Percentiles rank a stretch among this genome's conserved stretches.
These are phyloP conservation scores for Merops nubicus DNA, from an alignment of 2,113 vertebrate genomes.

Conservation along the genomic window DNA sequence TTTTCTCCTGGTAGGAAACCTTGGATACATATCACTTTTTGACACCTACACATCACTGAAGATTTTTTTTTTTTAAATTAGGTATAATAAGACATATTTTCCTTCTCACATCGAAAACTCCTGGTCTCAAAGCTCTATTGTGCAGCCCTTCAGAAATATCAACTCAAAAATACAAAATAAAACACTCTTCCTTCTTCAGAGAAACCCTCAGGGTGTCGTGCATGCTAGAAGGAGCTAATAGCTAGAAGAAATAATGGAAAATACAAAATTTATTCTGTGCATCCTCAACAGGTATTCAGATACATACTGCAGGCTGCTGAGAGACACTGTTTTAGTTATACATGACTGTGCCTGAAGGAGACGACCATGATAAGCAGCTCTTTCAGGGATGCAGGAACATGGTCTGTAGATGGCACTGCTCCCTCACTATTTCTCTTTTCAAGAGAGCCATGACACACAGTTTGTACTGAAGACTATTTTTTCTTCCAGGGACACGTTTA, in stretches of 20 bases:
- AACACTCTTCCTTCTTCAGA: background rate
- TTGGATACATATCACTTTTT: background rate
- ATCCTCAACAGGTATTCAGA: background rate
- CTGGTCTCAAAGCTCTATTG: background rate
- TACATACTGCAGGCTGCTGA: background rate
- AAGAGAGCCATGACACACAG: background rate
- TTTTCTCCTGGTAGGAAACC: background rate
- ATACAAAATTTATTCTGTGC: background rate
- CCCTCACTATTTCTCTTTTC: conserved; percentile 35
- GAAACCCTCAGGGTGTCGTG: background rate
- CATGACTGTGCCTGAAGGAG: background rate
- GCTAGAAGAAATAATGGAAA: background rate
- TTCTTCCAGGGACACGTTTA: conserved; percentile 41
- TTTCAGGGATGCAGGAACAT: rapidly evolving
- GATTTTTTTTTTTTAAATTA: background rate
- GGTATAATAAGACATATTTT: background rate
- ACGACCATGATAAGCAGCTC: rapidly evolving
- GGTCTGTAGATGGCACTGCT: conserved; percentile 78
- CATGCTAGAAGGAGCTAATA: background rate
- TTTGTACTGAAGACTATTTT: conserved; percentile 12
- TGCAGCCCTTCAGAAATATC: background rate
- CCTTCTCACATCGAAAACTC: background rate
- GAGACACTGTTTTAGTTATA: background rate
- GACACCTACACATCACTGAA: background rate
- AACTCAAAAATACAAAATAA: background rate